These are phyloP conservation scores for Trididemnum nubilum DNA, from an alignment of 23 tunicate species.

Conservation along the genomic window DNA sequence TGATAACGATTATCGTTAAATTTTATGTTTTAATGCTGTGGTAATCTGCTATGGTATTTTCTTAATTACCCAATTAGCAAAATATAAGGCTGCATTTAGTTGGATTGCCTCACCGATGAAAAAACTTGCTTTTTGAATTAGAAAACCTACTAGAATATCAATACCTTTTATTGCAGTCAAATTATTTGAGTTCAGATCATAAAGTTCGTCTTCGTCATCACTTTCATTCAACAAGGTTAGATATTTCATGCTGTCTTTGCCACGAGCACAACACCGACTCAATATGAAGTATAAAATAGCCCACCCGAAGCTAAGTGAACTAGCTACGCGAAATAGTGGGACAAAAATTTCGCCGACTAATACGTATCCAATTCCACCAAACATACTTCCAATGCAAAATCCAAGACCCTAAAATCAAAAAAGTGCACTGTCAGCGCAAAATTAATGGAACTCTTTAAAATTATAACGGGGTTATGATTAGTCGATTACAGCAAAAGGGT, in stretches of 20 bases:
- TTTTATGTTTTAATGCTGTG: no score
- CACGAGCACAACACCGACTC: slow-evolving; percentile 54
- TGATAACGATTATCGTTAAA: no score
- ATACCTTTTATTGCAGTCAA: not conserved
- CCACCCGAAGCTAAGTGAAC: slow-evolving; percentile 44
- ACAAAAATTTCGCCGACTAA: slow-evolving; percentile 38
- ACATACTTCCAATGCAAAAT: slow-evolving; percentile 59
- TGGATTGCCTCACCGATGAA: no score
- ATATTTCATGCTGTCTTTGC: slow-evolving; percentile 11
- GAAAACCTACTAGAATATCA: no score
- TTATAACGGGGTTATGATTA: no score
- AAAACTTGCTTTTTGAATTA: no score
- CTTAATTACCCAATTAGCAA: no score
- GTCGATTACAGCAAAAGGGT: no score
- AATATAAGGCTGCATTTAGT: no score
- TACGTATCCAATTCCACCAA: slow-evolving; percentile 62
- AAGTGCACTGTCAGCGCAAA: no score
- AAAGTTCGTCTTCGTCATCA: slow-evolving; percentile 46
- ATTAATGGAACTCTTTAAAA: no score
- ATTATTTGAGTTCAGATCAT: not conserved
- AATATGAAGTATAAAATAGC: slow-evolving; percentile 40
- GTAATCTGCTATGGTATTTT: no score
- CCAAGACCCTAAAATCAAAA: slow-evolving; percentile 60
- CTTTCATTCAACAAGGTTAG: slow-evolving; percentile 54
- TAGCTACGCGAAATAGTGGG: slow-evolving; percentile 44